Percentiles rank a stretch among this genome's conserved stretches.
Conservation (phyloP, 2,888 invertebrate species). For the Drosophila merina region DNA sequence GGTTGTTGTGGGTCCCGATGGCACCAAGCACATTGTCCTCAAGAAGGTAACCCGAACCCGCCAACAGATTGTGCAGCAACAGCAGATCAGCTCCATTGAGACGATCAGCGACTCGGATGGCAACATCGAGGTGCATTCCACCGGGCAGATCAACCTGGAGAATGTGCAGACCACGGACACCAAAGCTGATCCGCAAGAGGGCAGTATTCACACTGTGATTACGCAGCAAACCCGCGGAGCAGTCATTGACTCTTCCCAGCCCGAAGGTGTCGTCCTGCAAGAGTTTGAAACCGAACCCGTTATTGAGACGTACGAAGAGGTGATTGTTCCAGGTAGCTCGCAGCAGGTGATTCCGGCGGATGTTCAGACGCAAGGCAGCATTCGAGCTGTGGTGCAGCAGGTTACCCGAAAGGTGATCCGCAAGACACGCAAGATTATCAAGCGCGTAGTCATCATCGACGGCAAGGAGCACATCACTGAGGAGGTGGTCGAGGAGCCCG, state of each 20-base stretch:
- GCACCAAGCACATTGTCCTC: conserved; percentile 91
- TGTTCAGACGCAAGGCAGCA: conserved; percentile 76
- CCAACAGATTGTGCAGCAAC: conserved; percentile 87
- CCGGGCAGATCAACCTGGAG: conserved; percentile 87
- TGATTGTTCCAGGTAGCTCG: conserved; percentile 53
- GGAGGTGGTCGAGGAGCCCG: conserved; percentile 93
- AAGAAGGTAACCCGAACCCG: conserved; percentile 89
- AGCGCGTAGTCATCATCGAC: conserved; percentile 90
- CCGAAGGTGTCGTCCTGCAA: conserved; percentile 71
- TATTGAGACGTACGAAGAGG: conserved; percentile 81
- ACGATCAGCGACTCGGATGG: conserved; percentile 86
- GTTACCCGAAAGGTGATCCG: conserved; percentile 91
- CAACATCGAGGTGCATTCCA: conserved; percentile 86
- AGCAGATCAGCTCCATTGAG: conserved; percentile 86
- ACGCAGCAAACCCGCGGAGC: conserved; percentile 75
- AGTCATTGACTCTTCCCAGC: conserved; percentile 74
- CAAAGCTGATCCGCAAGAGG: conserved; percentile 85
- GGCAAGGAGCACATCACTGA: conserved; percentile 93
- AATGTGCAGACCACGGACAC: conserved; percentile 82
- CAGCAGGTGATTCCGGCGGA: conserved; percentile 78
- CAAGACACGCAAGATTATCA: conserved; percentile 90
- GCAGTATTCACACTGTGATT: conserved; percentile 84
- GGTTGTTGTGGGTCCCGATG: conserved; percentile 91
- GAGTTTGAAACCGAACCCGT: conserved; percentile 81
- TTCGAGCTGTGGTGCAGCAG: conserved; percentile 92